Evolutionary conservation across 2,888 invertebrate species (phyloP).

Genomic region (Drosophila dives): DNA sequence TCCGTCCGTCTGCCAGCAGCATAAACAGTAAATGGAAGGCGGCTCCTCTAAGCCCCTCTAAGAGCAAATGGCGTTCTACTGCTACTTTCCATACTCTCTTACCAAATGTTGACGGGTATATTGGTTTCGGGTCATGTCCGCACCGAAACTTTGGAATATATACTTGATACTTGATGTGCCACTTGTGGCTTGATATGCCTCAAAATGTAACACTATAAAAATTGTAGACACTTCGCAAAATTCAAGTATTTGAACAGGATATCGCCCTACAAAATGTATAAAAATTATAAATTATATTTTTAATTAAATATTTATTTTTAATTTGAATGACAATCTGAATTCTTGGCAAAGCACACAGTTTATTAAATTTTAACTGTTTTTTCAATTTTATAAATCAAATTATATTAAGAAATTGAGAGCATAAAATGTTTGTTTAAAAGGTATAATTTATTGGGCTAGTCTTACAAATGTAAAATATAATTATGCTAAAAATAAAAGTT

Average conservation of each 20-base stretch:
- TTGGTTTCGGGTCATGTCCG: not conserved
- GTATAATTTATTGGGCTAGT: not conserved
- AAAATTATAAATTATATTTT: too few relatives aligned
- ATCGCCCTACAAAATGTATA: too few relatives aligned
- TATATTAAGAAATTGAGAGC: too few relatives aligned
- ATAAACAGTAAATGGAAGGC: conserved; percentile 66
- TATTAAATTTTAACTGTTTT: too few relatives aligned
- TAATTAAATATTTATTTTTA: not conserved
- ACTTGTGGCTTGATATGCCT: not conserved
- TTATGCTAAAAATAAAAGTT: not conserved
- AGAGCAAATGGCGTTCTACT: conserved; percentile 28
- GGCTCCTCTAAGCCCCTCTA: conserved; percentile 32
- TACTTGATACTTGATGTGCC: not conserved
- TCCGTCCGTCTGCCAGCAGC: conserved; percentile 33
- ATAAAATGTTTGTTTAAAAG: not conserved
- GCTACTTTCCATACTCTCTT: not conserved
- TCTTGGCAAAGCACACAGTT: not conserved
- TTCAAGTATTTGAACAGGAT: not conserved
- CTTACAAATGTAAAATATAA: not conserved
- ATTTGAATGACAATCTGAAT: not conserved
- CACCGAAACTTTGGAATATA: not conserved
- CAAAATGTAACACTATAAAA: too few relatives aligned
- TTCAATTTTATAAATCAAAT: too few relatives aligned
- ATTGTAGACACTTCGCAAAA: not conserved
- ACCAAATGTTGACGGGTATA: not conserved